Evolutionary conservation across 2,113 vertebrate genomes (phyloP).

Genomic region (Gnathonemus echidnorhynchus): DNA sequence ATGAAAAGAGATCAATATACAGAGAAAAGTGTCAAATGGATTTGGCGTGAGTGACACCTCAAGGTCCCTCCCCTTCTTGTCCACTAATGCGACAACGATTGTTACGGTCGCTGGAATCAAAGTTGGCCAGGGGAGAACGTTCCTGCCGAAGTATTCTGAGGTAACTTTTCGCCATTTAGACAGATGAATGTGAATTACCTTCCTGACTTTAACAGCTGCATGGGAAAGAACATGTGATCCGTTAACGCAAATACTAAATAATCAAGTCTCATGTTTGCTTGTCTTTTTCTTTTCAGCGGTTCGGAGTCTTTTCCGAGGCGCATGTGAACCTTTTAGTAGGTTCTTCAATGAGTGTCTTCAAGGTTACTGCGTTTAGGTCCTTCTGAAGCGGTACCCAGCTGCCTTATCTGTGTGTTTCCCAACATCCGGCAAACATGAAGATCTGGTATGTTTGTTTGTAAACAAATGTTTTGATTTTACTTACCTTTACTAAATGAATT

Average conservation of each 20-base stretch:
- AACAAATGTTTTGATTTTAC: not conserved
- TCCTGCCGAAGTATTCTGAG: conserved; percentile 56
- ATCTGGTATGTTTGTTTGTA: conserved; percentile 43
- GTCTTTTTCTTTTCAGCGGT: not conserved
- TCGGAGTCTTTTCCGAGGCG: conserved; percentile 33
- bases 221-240: not conserved
- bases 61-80: conserved; percentile 29
- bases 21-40: not conserved
- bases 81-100: conserved; percentile 15
- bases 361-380: conserved; percentile 37
- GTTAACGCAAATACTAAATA: not conserved
- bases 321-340: conserved; percentile 44
- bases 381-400: conserved; percentile 39
- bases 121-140: conserved; percentile 49
- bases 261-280: not conserved
- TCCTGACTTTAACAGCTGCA: not conserved
- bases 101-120: conserved; percentile 23
- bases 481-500: not conserved
- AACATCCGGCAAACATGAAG: conserved; percentile 48
- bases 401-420: conserved; percentile 31
- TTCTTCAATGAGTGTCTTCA: conserved; percentile 54
- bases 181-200: not conserved
- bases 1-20: not conserved
- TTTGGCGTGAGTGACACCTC: conserved; percentile 31
- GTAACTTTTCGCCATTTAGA: conserved; percentile 29